Evolutionary conservation across 2,888 invertebrate genomes (phyloP), one percentile per base, ranked within the genome.

Genomic region (Onchidella celtica): DNA sequence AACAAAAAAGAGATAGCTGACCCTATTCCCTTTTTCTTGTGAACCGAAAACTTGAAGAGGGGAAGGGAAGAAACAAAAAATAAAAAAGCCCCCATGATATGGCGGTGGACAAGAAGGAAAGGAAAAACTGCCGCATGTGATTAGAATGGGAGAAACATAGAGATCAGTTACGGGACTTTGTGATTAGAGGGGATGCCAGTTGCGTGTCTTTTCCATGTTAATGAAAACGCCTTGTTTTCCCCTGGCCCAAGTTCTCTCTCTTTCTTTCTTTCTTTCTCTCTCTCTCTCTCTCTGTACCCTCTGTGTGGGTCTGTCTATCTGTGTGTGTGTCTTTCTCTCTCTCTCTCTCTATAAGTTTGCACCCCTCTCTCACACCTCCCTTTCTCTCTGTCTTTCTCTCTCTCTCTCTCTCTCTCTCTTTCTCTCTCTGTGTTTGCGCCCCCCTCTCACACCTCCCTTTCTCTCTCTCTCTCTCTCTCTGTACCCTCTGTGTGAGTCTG

Each of bases 121-220:
- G 57, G 73, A 73, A 57, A 73, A 59, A 38, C 36, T 24, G 57
- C 59, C 38, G 73, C 73, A 73, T 59, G 73, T 47, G 73, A 73
- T 73, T 73, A 73, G 59, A 72, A 72, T 72, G 72, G 36, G 73
- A 21, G 14, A 61, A 61, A 61, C 73, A 61, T 57, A 73, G 59
- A 34, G 73, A 29, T 73, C 73, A 73, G 73, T 73, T 73, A 73
- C 73, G 38, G 73, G 59, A 73, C 59, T 61, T 73, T 24, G 36
- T 73, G 73, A 73, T 73, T 73, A 73, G n/a, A 73, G 57, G 57
- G 57, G 32, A 55, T 57, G 72, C 36, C 55, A 34, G n/a, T 57
- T 72, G 72, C 72, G 72, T 72, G 72, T 55, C 57, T 32, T 72
- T 72, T 72, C 55, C 72, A 72, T 72, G 72, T 59, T 72, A 55